These are phyloP conservation scores for Netelia melanura DNA, from an alignment of 2,888 invertebrate species.

Conservation along the genomic window DNA sequence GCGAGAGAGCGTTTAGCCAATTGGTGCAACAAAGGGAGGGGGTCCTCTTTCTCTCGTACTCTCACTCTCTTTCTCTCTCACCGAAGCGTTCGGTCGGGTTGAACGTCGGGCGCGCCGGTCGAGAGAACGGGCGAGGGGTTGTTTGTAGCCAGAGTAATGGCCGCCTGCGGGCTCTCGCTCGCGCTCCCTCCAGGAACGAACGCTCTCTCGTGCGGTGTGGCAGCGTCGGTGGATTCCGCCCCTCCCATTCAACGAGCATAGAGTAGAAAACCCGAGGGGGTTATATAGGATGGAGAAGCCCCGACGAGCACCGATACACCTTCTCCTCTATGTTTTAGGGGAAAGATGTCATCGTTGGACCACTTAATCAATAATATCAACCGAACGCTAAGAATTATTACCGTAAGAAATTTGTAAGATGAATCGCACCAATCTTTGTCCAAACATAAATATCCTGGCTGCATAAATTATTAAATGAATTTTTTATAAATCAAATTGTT, in stretches of 20 bases:
- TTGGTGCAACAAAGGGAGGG: constrained; percentile 82
- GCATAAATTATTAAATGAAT: too few relatives aligned
- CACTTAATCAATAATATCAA: too few relatives aligned
- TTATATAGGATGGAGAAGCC: constrained; percentile 63
- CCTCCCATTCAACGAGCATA: constrained; percentile 60
- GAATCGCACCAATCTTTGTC: too few relatives aligned
- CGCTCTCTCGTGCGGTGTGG: constrained; percentile 26
- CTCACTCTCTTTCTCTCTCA: constrained; percentile 45
- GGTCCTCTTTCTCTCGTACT: constrained; percentile 71
- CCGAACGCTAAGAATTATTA: too few relatives aligned
- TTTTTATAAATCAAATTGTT: too few relatives aligned
- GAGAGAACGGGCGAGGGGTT: constrained; percentile 79
- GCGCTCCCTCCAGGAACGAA: constrained; percentile 49
- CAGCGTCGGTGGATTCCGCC: constrained; percentile 49
- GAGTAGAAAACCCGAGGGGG: constrained; percentile 60
- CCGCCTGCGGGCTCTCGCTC: constrained; percentile 72
- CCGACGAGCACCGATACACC: constrained; percentile 64
- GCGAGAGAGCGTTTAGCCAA: constrained; percentile 81
- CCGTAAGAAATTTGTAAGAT: too few relatives aligned
- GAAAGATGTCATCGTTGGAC: too few relatives aligned
- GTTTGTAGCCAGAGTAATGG: constrained; percentile 83
- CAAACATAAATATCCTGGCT: too few relatives aligned
- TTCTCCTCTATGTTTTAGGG: constrained; percentile 11
- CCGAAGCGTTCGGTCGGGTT: constrained; percentile 47
- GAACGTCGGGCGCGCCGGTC: constrained; percentile 59